Evolutionary conservation across 2,888 invertebrate species (phyloP).

Genomic region (Chironomus tentans): DNA sequence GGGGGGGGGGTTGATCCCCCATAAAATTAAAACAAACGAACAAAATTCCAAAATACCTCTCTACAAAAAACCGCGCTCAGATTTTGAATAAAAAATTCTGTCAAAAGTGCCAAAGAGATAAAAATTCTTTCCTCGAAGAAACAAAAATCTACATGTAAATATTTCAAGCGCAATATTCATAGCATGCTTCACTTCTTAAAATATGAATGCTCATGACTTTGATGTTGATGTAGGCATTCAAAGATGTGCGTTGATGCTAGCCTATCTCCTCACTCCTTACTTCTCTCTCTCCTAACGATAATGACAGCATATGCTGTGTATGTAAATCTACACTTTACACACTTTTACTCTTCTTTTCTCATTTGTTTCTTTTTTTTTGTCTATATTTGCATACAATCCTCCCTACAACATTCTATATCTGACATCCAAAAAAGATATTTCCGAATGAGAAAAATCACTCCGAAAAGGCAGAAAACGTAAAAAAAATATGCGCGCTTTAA

Average conservation of each 20-base stretch:
- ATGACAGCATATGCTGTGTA: neutral
- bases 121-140: no score
- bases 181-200: conserved; percentile 1
- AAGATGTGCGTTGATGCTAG: neutral
- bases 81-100: neutral
- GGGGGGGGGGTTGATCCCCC: no score
- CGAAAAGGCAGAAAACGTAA: no score
- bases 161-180: neutral
- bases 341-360: no score
- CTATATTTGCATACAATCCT: no score
- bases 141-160: neutral
- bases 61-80: no score
- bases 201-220: conserved; percentile 9
- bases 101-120: neutral
- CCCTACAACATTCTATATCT: no score
- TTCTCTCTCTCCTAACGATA: neutral
- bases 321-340: no score
- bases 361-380: neutral
- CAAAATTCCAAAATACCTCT: no score
- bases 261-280: neutral
- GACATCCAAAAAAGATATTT: neutral
- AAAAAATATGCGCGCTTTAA: neutral
- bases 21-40: no score
- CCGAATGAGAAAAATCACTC: neutral
- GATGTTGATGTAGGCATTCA: conserved; percentile 2